phyloP scores from a whole-genome alignment of 1,140 invertebrate species.

The Laupala kohalensis region DNA sequence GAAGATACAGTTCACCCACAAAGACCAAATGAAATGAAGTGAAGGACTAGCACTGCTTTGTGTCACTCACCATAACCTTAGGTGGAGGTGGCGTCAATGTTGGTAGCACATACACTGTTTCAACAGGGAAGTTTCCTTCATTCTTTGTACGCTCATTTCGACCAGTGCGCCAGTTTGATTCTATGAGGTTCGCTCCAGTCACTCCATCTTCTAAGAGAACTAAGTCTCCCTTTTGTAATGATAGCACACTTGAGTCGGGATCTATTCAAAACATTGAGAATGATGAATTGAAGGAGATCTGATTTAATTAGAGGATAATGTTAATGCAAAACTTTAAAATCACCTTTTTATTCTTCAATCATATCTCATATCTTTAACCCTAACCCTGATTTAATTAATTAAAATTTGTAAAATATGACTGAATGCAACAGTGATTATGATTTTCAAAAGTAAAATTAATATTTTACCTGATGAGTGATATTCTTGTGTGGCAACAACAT shows the following conservation, averaged over 20 bases:
- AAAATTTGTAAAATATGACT: too few species aligned
- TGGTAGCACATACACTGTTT: constrained; percentile 77
- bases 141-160: constrained; percentile 46
- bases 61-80: constrained; percentile 38
- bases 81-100: constrained; percentile 61
- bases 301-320: too few species aligned
- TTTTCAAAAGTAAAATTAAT: too few species aligned
- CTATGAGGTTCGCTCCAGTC: constrained; percentile 59
- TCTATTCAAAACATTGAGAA: too few species aligned
- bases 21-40: neutral
- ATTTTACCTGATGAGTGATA: constrained; percentile 45
- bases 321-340: too few species aligned
- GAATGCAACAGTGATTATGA: too few species aligned
- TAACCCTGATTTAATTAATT: too few species aligned
- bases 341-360: too few species aligned
- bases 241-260: constrained; percentile 40
- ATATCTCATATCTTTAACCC: too few species aligned
- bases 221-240: constrained; percentile 68
- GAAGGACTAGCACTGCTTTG: neutral
- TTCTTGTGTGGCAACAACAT: constrained; percentile 65
- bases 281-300: neutral
- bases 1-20: too few species aligned
- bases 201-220: constrained; percentile 63
- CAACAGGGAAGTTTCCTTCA: constrained; percentile 72
- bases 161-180: constrained; percentile 60